A percentile compares a stretch with the other conserved stretches of the same genome.
These are phyloP conservation scores for Pentalonia nigronervosa DNA, from an alignment of 1,140 invertebrate species.

Conservation along the genomic window DNA sequence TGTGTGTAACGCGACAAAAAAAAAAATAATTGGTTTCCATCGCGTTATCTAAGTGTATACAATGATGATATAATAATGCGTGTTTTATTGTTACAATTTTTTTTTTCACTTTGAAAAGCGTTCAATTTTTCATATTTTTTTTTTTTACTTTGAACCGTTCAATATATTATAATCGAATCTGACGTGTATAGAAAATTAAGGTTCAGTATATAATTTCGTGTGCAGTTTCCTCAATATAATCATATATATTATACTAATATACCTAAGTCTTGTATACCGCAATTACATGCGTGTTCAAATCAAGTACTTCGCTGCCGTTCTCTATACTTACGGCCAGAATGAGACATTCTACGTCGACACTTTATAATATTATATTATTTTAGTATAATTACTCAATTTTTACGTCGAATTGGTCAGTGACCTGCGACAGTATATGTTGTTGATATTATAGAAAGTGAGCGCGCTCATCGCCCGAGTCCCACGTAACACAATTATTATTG, in stretches of 20 bases:
- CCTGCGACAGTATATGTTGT: not conserved
- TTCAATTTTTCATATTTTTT: not conserved
- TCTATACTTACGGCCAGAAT: not conserved
- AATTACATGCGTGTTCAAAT: not conserved
- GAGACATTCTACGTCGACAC: not conserved
- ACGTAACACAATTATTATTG: not conserved
- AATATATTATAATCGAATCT: not conserved
- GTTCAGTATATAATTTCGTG: not conserved
- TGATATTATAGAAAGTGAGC: not conserved
- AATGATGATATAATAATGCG: not conserved
- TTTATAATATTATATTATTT: not conserved
- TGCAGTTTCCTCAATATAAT: not conserved
- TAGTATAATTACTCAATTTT: not conserved
- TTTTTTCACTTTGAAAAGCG: not conserved
- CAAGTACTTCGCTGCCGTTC: not conserved
- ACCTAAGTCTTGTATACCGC: too few relatives aligned
- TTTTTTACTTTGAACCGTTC: not conserved
- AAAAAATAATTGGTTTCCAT: not conserved
- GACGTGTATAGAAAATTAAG: not conserved
- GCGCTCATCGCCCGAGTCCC: not conserved
- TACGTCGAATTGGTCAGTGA: not conserved
- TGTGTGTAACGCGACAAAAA: not conserved
- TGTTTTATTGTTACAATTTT: not conserved
- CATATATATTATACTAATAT: not conserved
- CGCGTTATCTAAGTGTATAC: not conserved